phyloP scores from a whole-genome alignment of 2,113 vertebrate genomes.

The human region DNA sequence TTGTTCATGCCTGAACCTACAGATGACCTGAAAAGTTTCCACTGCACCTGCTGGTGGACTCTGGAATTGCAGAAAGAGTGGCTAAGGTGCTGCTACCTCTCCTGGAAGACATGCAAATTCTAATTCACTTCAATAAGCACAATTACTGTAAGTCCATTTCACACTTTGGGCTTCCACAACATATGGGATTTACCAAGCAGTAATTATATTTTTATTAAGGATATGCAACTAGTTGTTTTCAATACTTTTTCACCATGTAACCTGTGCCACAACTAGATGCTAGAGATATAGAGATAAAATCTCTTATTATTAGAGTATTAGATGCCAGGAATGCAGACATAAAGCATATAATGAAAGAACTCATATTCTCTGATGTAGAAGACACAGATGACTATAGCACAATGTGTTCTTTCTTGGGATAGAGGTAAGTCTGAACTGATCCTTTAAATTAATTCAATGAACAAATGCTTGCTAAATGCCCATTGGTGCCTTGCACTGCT shows the following conservation, averaged over 20 bases:
- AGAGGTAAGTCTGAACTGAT: not conserved
- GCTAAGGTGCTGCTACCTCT: not conserved
- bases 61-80: conserved; percentile 49
- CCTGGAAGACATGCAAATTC: not conserved
- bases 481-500: not conserved
- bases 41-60: conserved; percentile 42
- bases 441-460: not conserved
- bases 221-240: not conserved
- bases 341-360: not conserved
- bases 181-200: not conserved
- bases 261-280: not conserved
- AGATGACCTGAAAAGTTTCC: not conserved
- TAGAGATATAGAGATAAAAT: not conserved
- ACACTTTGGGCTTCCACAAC: not conserved
- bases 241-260: not conserved
- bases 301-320: not conserved
- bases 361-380: not conserved
- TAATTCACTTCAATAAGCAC: not conserved
- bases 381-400: not conserved
- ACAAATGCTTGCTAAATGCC: not conserved
- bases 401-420: not conserved
- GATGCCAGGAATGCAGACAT: not conserved
- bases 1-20: not conserved
- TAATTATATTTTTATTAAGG: not conserved
- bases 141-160: not conserved